These are phyloP conservation scores for Synanthedon formicaeformis DNA, from an alignment of 2,888 invertebrate species.

Conservation along the genomic window DNA sequence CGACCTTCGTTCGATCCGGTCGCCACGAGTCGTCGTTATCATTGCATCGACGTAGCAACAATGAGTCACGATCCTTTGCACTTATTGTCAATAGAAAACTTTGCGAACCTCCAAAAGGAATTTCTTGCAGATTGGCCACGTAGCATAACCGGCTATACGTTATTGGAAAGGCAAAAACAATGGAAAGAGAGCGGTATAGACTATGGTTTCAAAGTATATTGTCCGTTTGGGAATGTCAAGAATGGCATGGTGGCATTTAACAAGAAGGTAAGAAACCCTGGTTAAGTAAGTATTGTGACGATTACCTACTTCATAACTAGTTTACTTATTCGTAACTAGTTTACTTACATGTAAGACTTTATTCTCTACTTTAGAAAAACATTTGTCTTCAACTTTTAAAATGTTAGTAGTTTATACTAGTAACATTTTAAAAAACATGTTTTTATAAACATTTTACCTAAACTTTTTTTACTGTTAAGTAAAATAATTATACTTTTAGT, in stretches of 20 bases:
- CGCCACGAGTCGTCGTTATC: not conserved
- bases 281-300: not conserved
- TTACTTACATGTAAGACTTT: not conserved
- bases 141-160: conserved; percentile 1
- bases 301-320: not conserved
- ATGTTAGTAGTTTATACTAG: no score
- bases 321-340: not conserved
- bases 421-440: no score
- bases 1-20: not conserved
- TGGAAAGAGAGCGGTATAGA: conserved; percentile 1
- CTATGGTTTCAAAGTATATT: conserved; percentile 3
- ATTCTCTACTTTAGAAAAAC: no score
- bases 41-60: not conserved
- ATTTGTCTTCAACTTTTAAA: no score
- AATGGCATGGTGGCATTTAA: conserved; percentile 3
- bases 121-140: conserved; percentile 1
- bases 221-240: conserved; percentile 1
- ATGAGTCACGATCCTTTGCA: conserved; percentile 1
- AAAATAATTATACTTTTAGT: no score
- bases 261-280: conserved; percentile 3
- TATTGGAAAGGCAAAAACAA: not conserved
- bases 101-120: not conserved
- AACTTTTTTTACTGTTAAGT: no score
- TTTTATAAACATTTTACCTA: no score
- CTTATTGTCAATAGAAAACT: not conserved